These are phyloP conservation scores for Micromussa lordhowensis DNA, from an alignment of 92 coral and sea anemone species.

Conservation along the genomic window DNA sequence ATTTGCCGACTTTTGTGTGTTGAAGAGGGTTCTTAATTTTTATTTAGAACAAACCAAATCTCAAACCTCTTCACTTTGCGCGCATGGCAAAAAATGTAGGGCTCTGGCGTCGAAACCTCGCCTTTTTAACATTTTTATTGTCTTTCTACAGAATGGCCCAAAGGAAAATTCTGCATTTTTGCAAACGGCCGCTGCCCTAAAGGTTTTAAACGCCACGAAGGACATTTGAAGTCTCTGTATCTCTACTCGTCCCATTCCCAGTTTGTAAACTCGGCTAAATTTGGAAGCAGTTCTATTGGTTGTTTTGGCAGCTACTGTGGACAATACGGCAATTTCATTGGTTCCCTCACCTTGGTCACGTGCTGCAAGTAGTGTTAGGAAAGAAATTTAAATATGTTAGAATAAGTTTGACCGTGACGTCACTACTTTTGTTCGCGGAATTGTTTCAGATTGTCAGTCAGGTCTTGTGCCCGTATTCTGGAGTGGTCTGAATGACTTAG, in stretches of 20 bases:
- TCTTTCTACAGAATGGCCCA: conserved; percentile 75
- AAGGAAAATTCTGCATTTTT: conserved; percentile 79
- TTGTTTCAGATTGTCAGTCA: no score
- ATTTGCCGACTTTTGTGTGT: no score
- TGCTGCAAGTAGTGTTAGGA: conserved; percentile 77
- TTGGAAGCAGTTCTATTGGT: conserved; percentile 87
- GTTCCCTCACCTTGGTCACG: conserved; percentile 74
- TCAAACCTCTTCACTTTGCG: background rate
- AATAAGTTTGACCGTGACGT: no score
- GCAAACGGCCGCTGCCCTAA: conserved; percentile 78
- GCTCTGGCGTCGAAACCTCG: background rate
- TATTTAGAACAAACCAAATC: background rate
- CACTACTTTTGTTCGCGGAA: no score
- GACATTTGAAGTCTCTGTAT: conserved; percentile 71
- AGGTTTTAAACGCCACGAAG: conserved; percentile 72
- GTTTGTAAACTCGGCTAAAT: conserved; percentile 63
- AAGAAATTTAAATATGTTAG: background rate
- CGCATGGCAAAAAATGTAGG: background rate
- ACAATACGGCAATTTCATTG: conserved; percentile 75
- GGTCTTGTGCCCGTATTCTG: no score
- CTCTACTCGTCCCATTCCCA: conserved; percentile 58
- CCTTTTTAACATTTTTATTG: background rate
- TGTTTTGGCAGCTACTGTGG: conserved; percentile 82
- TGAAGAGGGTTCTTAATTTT: no score
- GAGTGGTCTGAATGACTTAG: no score